These are phyloP conservation scores for Tarsius wallacei DNA, from an alignment of 2,797 vertebrate species.

Conservation along the genomic window DNA sequence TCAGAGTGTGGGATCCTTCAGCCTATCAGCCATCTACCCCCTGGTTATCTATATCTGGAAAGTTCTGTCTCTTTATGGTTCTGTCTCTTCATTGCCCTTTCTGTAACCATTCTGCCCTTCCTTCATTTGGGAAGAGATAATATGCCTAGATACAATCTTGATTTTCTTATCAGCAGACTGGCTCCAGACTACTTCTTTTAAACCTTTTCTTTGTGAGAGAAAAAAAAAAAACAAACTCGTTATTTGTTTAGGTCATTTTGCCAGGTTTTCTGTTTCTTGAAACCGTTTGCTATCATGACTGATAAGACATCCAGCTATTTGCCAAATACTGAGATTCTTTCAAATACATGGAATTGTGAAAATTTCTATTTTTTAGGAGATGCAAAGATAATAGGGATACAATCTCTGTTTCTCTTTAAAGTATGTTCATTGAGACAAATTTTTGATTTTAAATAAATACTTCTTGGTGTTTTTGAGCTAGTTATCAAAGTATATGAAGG, in stretches of 20 bases:
- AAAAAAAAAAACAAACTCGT: neutral
- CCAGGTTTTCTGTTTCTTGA: neutral
- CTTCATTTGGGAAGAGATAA: neutral
- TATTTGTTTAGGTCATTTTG: neutral
- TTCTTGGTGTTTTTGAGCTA: neutral
- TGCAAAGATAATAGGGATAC: neutral
- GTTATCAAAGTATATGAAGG: neutral
- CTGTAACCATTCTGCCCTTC: neutral
- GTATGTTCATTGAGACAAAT: neutral
- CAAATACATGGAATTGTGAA: neutral
- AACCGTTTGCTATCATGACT: neutral
- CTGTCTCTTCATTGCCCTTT: neutral
- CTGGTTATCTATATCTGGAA: neutral
- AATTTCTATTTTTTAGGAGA: constrained; percentile 18
- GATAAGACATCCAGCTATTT: neutral
- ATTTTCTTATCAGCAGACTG: neutral
- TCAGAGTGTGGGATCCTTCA: neutral
- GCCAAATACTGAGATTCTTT: neutral
- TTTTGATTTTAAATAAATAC: constrained; percentile 25
- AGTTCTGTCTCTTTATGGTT: neutral
- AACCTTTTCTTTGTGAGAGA: neutral
- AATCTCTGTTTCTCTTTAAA: neutral
- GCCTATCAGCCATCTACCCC: neutral
- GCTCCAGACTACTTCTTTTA: neutral
- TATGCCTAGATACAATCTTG: neutral